Conservation (phyloP, 2,113 vertebrate species). For the Climacteris rufus region DNA sequence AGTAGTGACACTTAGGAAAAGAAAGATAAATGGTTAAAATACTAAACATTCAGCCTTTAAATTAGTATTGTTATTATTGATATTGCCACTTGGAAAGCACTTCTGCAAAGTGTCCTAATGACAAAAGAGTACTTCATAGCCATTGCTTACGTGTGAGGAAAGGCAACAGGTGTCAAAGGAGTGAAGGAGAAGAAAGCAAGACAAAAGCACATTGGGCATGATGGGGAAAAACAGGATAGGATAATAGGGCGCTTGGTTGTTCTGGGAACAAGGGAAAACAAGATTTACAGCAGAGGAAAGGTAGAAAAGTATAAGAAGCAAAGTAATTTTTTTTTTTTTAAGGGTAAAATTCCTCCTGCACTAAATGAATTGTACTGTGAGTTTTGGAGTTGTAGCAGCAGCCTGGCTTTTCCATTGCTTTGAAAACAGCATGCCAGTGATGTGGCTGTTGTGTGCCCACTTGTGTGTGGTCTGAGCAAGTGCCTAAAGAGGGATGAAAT, state of each 20-base stretch:
- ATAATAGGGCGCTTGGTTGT: neutral
- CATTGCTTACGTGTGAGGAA: neutral
- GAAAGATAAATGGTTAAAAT: neutral
- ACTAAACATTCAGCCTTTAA: neutral
- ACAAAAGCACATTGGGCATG: rapidly evolving
- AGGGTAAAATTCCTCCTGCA: neutral
- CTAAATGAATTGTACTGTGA: neutral
- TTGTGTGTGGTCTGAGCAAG: neutral
- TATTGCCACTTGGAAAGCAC: neutral
- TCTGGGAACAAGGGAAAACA: neutral
- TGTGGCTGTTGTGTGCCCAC: rapidly evolving
- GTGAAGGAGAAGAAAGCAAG: neutral
- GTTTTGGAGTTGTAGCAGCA: neutral
- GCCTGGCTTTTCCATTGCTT: neutral
- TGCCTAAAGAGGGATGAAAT: neutral
- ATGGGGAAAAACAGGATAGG: neutral
- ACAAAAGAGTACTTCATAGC: neutral
- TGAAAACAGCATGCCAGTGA: rapidly evolving
- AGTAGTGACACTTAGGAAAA: neutral
- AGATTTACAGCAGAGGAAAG: neutral
- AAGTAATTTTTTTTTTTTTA: neutral
- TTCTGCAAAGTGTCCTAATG: neutral
- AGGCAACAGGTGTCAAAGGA: neutral
- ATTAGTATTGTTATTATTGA: neutral
- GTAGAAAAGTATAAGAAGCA: neutral